Conservation (phyloP, 2,113 vertebrate genomes). For the Myrmecophaga tridactyla region DNA sequence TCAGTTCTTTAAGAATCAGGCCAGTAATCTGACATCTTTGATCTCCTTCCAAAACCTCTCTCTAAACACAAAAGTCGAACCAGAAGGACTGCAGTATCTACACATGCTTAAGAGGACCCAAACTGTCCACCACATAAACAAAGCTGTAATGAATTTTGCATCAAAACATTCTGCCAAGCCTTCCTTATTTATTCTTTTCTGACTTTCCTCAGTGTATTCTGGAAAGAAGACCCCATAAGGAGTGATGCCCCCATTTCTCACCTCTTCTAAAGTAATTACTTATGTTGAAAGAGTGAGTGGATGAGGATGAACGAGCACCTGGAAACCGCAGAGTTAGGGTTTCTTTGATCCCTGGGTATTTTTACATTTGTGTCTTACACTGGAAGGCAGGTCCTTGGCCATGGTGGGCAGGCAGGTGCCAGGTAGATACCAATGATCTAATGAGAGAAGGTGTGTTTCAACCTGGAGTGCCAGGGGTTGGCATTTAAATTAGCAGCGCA, state of each 20-base stretch:
- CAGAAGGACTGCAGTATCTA: conserved; percentile 18
- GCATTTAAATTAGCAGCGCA: neutral
- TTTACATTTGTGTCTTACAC: neutral
- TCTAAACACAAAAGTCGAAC: conserved; percentile 55
- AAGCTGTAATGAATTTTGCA: conserved; percentile 35
- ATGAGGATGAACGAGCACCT: neutral
- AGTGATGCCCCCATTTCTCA: neutral
- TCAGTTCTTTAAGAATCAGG: conserved; percentile 42
- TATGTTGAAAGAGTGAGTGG: neutral
- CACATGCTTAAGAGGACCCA: conserved; percentile 23
- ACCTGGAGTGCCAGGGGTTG: neutral
- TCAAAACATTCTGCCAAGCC: conserved; percentile 24
- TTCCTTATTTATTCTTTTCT: conserved; percentile 27
- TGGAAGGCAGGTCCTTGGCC: neutral
- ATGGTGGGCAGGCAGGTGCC: neutral
- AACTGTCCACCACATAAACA: neutral
- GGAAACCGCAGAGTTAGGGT: neutral
- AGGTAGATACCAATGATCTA: neutral
- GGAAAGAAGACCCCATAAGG: neutral
- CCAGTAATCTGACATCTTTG: conserved; percentile 57
- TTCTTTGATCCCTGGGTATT: neutral
- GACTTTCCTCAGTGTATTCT: neutral
- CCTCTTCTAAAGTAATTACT: neutral
- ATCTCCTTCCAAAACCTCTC: conserved; percentile 57
- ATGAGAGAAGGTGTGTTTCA: conserved; percentile 5